These are phyloP conservation scores for Rhincodon typus DNA, from an alignment of 2,797 vertebrate species.

Conservation along the genomic window DNA sequence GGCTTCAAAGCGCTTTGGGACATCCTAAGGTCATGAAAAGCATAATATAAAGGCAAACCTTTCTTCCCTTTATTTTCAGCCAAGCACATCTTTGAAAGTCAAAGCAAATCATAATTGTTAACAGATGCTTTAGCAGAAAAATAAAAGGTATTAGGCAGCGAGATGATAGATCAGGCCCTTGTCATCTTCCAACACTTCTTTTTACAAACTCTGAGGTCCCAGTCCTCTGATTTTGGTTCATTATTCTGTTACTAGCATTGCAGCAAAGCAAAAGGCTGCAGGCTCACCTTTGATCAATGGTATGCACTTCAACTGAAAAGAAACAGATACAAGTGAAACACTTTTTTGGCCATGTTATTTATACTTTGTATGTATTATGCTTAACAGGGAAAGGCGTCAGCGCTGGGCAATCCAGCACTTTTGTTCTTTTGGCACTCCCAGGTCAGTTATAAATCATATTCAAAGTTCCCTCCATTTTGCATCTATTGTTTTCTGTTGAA, in stretches of 20 bases:
- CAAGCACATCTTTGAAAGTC: not conserved
- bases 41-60: not conserved
- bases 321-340: constrained; percentile 11
- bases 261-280: not conserved
- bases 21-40: not conserved
- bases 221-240: not conserved
- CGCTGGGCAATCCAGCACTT: not conserved
- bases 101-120: not conserved
- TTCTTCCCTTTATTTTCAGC: not conserved
- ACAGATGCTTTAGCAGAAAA: not conserved
- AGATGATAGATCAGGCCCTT: constrained; percentile 16
- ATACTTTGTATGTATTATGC: not conserved
- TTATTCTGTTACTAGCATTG: not conserved
- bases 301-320: constrained; percentile 14
- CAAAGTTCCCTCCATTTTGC: not conserved
- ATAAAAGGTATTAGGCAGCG: not conserved
- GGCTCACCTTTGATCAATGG: constrained; percentile 19
- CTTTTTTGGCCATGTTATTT: not conserved
- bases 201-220: not conserved
- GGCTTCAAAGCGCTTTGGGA: not conserved
- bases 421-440: not conserved
- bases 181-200: not conserved
- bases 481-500: not conserved
- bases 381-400: constrained; percentile 6
- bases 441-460: not conserved